Conservation (phyloP, 2,113 vertebrate species). For the Cyanoderma ruficeps region DNA sequence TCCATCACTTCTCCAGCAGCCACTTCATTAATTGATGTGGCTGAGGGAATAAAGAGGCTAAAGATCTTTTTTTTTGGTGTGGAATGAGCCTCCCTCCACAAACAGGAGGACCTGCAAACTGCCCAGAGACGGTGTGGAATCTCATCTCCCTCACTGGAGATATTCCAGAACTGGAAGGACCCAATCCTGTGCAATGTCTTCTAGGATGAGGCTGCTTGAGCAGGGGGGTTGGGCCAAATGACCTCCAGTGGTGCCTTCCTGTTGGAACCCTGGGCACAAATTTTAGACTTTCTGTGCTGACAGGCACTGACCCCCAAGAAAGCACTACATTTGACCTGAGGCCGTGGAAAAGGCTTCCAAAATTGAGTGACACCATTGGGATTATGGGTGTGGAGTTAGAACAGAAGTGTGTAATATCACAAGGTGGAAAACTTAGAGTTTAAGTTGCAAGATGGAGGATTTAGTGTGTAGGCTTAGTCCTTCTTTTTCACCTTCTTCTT, state of each 20-base stretch:
- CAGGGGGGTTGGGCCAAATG: neutral
- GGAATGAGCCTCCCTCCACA: neutral
- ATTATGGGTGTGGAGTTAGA: too few relatives aligned
- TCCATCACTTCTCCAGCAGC: neutral
- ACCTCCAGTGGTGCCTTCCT: neutral
- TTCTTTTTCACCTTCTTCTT: too few relatives aligned
- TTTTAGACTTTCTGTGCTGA: too few relatives aligned
- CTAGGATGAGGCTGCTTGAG: neutral
- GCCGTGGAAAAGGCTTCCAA: too few relatives aligned
- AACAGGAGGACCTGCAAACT: neutral
- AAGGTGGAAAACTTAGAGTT: too few relatives aligned
- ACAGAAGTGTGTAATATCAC: too few relatives aligned
- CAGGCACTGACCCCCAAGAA: too few relatives aligned
- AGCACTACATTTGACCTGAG: too few relatives aligned
- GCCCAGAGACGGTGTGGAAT: neutral
- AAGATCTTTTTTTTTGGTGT: neutral
- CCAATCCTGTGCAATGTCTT: neutral
- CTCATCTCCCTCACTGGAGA: neutral
- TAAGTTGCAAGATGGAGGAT: too few relatives aligned
- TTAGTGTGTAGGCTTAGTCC: too few relatives aligned
- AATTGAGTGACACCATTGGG: too few relatives aligned
- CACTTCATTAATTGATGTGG: rapidly evolving
- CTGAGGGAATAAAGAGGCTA: neutral
- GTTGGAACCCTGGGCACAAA: too few relatives aligned
- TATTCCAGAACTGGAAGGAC: neutral